Conservation (phyloP, 2,888 invertebrate species). For the Timema cristinae region DNA sequence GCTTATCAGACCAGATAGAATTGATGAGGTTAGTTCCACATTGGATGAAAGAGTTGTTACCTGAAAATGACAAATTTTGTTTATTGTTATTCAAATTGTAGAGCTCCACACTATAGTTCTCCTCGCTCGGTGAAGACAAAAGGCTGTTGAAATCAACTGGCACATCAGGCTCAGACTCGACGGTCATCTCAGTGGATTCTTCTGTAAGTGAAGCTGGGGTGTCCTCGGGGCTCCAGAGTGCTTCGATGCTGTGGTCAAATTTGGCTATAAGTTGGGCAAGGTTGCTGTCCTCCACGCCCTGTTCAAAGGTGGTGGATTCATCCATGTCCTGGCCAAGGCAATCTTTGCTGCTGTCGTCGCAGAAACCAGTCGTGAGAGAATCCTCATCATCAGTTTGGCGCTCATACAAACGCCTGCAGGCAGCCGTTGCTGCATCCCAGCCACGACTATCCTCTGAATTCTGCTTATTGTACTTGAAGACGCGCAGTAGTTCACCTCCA, state of each 20-base stretch:
- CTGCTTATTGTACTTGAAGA: slow-evolving; percentile 17
- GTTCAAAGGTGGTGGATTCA: slow-evolving; percentile 36
- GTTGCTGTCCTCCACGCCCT: slow-evolving; percentile 47
- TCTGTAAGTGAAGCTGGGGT: slow-evolving; percentile 7
- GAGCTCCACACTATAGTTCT: slow-evolving; percentile 41
- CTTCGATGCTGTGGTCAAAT: slow-evolving; percentile 64
- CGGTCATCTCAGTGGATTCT: slow-evolving; percentile 38
- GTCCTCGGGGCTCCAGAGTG: slow-evolving; percentile 54
- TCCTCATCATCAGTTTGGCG: slow-evolving; percentile 19
- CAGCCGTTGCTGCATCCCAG: neutral
- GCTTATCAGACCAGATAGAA: slow-evolving; percentile 50
- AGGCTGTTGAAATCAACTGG: slow-evolving; percentile 59
- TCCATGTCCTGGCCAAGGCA: neutral
- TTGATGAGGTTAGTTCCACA: slow-evolving; percentile 51
- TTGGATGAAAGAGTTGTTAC: slow-evolving; percentile 42
- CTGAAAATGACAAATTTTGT: slow-evolving; percentile 24
- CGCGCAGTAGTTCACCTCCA: slow-evolving; percentile 3
- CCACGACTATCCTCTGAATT: neutral
- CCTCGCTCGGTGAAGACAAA: slow-evolving; percentile 55
- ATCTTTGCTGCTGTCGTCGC: neutral
- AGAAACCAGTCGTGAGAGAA: neutral
- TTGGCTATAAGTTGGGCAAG: slow-evolving; percentile 61
- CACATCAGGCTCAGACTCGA: slow-evolving; percentile 50
- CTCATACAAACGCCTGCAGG: slow-evolving; percentile 26
- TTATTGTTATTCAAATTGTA: slow-evolving; percentile 38